Percentiles rank a stretch among this genome's conserved stretches.
Evolutionary conservation across 2,797 vertebrate genomes (phyloP).

Genomic region (Myripristis jacobus): DNA sequence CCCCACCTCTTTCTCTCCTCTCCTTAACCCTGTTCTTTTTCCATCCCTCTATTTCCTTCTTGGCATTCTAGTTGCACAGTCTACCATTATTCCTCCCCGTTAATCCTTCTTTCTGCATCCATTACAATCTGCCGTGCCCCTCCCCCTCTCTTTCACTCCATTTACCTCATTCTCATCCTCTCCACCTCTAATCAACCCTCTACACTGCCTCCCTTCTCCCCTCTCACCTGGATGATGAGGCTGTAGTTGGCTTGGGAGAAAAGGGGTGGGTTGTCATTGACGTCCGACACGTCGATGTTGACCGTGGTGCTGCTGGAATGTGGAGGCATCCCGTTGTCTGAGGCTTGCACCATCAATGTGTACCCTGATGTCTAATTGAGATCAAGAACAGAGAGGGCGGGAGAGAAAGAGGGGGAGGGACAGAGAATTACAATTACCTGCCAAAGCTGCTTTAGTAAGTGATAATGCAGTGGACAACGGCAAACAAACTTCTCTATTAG

Average conservation of each 20-base stretch:
- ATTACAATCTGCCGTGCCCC: neutral
- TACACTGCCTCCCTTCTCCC: slow-evolving; percentile 1
- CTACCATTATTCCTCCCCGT: slow-evolving; percentile 67
- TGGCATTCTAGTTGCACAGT: slow-evolving; percentile 73
- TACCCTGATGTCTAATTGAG: slow-evolving; percentile 92
- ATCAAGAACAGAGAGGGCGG: slow-evolving; percentile 12
- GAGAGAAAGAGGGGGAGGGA: neutral
- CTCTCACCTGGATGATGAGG: slow-evolving; percentile 93
- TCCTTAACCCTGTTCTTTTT: slow-evolving; percentile 61
- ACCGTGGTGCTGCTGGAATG: slow-evolving; percentile 88
- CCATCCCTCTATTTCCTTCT: slow-evolving; percentile 61
- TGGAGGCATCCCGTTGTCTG: slow-evolving; percentile 89
- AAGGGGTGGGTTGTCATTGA: slow-evolving; percentile 95
- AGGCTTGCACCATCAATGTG: slow-evolving; percentile 90
- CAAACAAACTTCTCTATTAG: slow-evolving; percentile 67
- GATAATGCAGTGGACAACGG: slow-evolving; percentile 55
- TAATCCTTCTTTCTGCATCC: slow-evolving; percentile 50
- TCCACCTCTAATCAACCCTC: slow-evolving; percentile 34
- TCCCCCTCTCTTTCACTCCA: slow-evolving; percentile 33
- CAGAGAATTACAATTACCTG: slow-evolving; percentile 40
- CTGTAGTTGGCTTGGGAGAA: slow-evolving; percentile 97
- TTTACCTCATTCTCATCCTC: slow-evolving; percentile 33
- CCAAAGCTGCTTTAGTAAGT: slow-evolving; percentile 59
- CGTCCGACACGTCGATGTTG: slow-evolving; percentile 97
- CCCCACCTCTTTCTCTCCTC: slow-evolving; percentile 31